Evolutionary conservation across 2,888 invertebrate genomes (phyloP).

Genomic region (Nephrocerus scutellatus): DNA sequence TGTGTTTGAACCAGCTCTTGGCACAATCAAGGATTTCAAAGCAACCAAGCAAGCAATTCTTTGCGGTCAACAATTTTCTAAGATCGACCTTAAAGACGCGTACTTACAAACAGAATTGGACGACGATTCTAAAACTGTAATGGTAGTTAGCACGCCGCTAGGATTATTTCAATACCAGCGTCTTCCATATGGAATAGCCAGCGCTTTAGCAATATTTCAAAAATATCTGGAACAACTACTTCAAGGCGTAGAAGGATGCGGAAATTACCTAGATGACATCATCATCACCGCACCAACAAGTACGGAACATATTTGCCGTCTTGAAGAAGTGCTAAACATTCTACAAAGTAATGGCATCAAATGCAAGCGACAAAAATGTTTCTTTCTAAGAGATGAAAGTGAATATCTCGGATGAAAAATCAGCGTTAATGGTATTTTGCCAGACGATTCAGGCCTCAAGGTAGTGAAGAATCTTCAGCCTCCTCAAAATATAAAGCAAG

Average conservation of each 20-base stretch:
- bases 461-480: conserved; percentile 4
- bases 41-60: too few relatives aligned
- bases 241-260: conserved; percentile 14
- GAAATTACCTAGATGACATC: conserved; percentile 21
- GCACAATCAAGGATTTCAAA: too few relatives aligned
- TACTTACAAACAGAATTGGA: conserved; percentile 15
- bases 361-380: conserved; percentile 21
- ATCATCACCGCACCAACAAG: conserved; percentile 12
- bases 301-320: conserved; percentile 7
- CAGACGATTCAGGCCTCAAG: conserved; percentile 3
- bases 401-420: conserved; percentile 26
- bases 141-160: conserved; percentile 18
- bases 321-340: conserved; percentile 10
- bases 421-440: conserved; percentile 7
- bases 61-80: conserved; percentile 9
- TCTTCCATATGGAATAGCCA: conserved; percentile 17
- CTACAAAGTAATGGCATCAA: conserved; percentile 1
- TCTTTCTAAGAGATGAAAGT: conserved; percentile 30
- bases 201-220: conserved; percentile 19
- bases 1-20: too few relatives aligned
- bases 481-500: conserved; percentile 12
- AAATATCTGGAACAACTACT: conserved; percentile 14
- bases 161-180: conserved; percentile 17
- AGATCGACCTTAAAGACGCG: conserved; percentile 15
- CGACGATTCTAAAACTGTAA: conserved; percentile 10